phyloP scores from a whole-genome alignment of 2,888 invertebrate genomes.

The Hartigia nigra region DNA sequence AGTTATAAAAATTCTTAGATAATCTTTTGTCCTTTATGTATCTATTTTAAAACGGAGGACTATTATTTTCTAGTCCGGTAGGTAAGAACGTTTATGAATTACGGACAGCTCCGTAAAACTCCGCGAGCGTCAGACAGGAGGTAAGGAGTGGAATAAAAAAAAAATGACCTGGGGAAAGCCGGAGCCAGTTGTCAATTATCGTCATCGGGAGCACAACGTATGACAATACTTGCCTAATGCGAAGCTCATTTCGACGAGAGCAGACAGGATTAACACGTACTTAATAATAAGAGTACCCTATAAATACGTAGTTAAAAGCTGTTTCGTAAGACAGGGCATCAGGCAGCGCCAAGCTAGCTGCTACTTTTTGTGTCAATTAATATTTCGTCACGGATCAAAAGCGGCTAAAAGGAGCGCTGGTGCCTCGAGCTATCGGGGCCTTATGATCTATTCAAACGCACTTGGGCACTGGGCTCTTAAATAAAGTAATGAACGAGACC shows the following conservation, averaged over 20 bases:
- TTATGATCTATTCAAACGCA: constrained; percentile 29
- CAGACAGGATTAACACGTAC: constrained; percentile 7
- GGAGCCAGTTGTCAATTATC: not conserved
- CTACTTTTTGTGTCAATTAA: constrained; percentile 58
- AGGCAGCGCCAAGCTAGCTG: constrained; percentile 19
- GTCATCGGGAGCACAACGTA: not conserved
- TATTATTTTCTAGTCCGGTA: not conserved
- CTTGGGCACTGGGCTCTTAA: constrained; percentile 24
- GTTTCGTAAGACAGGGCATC: not conserved
- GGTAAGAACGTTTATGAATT: not conserved
- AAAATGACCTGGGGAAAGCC: not conserved
- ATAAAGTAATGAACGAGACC: constrained; percentile 10
- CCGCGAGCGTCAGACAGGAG: not conserved
- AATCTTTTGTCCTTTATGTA: not conserved
- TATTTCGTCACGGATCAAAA: constrained; percentile 56
- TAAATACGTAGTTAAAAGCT: constrained; percentile 11
- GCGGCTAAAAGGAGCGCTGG: constrained; percentile 37
- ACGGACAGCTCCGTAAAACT: not conserved
- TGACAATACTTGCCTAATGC: constrained; percentile 1
- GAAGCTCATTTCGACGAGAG: constrained; percentile 1
- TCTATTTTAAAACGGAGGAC: not conserved
- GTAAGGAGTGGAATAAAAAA: not conserved
- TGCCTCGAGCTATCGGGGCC: constrained; percentile 23
- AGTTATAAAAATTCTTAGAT: not conserved
- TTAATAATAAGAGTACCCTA: constrained; percentile 10